A percentile compares a stretch with the other conserved stretches of the same genome.
These are phyloP conservation scores for Otus sunia DNA, from an alignment of 2,113 vertebrate genomes.

Conservation along the genomic window DNA sequence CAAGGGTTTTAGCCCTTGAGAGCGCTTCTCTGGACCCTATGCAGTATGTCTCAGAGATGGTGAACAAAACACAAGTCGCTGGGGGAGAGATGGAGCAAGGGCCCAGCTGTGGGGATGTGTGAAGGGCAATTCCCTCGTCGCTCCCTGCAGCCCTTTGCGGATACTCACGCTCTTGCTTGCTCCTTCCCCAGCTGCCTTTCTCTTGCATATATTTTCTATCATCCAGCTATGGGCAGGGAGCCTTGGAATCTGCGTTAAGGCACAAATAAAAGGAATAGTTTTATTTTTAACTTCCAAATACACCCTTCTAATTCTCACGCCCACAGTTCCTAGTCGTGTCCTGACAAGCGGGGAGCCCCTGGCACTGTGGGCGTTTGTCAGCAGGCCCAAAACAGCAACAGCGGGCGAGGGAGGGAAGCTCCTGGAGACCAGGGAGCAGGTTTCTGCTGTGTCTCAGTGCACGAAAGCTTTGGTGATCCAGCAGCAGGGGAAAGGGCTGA, in stretches of 20 bases:
- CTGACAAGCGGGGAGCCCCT: conserved; percentile 42
- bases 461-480: not conserved
- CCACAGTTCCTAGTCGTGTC: conserved; percentile 32
- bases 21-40: not conserved
- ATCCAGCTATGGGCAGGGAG: not conserved
- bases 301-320: conserved; percentile 10
- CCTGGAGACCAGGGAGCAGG: not conserved
- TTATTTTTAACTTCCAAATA: conserved; percentile 11
- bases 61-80: not conserved
- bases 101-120: not conserved
- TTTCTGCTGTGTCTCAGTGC: not conserved
- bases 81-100: not conserved
- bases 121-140: not conserved
- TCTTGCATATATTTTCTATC: not conserved
- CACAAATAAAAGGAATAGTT: not conserved
- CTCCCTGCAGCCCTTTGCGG: not conserved
- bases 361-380: conserved; percentile 12
- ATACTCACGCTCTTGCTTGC: rapidly evolving
- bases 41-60: rapidly evolving
- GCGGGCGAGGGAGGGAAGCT: not conserved
- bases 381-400: conserved; percentile 13
- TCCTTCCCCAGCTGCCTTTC: not conserved
- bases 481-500: not conserved
- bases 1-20: not conserved
- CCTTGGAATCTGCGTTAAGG: not conserved